phyloP scores from a whole-genome alignment of 2,797 vertebrate genomes.

The Thripadectes ignobilis region DNA sequence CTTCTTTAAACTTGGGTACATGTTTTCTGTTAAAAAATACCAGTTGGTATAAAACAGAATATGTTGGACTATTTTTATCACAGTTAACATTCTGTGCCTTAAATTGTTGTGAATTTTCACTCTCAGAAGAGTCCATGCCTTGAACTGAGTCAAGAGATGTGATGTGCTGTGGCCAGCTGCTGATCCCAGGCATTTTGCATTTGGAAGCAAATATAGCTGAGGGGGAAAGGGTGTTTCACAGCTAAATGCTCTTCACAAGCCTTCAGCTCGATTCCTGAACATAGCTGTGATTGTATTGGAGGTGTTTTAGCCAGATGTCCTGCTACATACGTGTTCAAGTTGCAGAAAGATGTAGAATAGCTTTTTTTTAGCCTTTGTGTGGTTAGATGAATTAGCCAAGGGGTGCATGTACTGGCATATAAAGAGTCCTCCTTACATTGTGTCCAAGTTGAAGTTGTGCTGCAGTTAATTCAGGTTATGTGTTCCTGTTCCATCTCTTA shows the following conservation, averaged over 20 bases:
- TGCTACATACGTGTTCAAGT: accelerated
- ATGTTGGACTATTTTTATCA: not conserved
- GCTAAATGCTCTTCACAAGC: not conserved
- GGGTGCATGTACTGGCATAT: accelerated
- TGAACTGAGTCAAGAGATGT: not conserved
- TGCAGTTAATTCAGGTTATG: not conserved
- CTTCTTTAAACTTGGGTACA: not conserved
- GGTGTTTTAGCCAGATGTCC: not conserved
- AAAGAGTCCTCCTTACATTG: not conserved
- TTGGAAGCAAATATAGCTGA: not conserved
- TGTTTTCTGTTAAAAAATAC: not conserved
- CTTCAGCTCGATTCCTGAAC: not conserved
- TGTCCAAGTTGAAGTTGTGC: not conserved
- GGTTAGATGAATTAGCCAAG: not conserved
- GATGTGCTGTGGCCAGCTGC: not conserved
- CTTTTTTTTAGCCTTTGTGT: not conserved
- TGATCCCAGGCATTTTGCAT: not conserved
- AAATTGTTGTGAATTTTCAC: not conserved
- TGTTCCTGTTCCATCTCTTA: not conserved
- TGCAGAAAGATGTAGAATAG: not conserved
- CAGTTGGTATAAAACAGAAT: not conserved
- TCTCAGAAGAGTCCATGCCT: not conserved
- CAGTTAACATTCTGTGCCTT: not conserved
- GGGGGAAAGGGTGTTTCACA: not conserved
- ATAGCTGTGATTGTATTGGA: not conserved